Evolutionary conservation across 2,113 vertebrate genomes (phyloP), one percentile per base, ranked within the genome.

Genomic region (Istiophorus platypterus): DNA sequence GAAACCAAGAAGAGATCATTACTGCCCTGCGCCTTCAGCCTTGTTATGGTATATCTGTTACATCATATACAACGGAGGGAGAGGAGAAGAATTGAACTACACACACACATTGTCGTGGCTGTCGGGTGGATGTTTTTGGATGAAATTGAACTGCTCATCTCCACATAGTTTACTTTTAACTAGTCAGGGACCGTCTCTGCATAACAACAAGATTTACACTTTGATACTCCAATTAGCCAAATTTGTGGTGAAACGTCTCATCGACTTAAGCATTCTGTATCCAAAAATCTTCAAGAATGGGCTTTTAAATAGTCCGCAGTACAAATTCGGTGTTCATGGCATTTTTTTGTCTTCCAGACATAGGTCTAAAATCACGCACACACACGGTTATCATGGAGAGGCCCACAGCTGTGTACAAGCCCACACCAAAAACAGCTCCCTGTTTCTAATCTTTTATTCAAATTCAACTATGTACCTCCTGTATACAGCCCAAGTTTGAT

Each of bases 1-100:
- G 57, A 76, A 85, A 49, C 81, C 63, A 76, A 90, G 65, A 70
- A 58, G 76, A 85, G 62, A 76, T 61, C 64, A 86, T 69, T 64
- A 54, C 71, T 58, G 39, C 78, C 42, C 52, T 42, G 56, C 31
- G 76, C 75, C 77, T 78, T 51, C 78, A 90, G 80, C 64, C 24
- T 49, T 56, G 70, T 68, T 82, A 63, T 66, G 15, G 27, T 26
- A 29, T 29, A 24, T 76, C 67, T 81, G 63, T 37, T 71, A 76
- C 74, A 64, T 68, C 67, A 71, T n/a, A 42, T 14, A 75, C 27
- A 70, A 62, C 45, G 11, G 31, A 72, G 9, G 22, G 27, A 64
- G 42, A 39, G 11, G 27, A 57, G 1, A 9, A 51, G 15, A 54
- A 4, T n/a, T n/a, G 7, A 15, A 7, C 1, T 1, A 18, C 49